Evolutionary conservation across 2,888 invertebrate species (phyloP).

Genomic region (Cosmorhoe ocellata): DNA sequence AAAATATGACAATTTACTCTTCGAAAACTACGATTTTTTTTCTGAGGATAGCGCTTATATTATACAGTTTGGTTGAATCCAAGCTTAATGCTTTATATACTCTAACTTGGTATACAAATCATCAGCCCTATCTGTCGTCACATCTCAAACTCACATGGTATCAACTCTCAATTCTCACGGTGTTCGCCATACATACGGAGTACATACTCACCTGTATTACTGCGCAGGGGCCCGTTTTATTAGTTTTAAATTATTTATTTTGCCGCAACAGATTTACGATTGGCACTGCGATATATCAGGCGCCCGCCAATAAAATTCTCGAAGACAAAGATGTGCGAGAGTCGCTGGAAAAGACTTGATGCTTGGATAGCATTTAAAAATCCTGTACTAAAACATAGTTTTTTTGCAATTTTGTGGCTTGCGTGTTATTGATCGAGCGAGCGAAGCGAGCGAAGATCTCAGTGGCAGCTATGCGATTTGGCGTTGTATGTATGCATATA

Average conservation of each 20-base stretch:
- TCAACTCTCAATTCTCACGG: not conserved
- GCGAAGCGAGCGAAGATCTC: too few relatives aligned
- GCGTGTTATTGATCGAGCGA: too few relatives aligned
- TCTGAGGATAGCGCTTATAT: too few relatives aligned
- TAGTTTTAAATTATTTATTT: constrained; percentile 82
- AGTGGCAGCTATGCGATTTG: too few relatives aligned
- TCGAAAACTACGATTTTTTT: too few relatives aligned
- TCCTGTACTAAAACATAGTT: too few relatives aligned
- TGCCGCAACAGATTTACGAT: constrained; percentile 78
- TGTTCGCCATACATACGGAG: not conserved
- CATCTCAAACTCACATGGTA: not conserved
- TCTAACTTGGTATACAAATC: not conserved
- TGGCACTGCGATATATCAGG: constrained; percentile 75
- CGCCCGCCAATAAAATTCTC: constrained; percentile 73
- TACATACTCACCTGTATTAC: constrained; percentile 36
- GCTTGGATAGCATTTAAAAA: too few relatives aligned
- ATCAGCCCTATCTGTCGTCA: not conserved
- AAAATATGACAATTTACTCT: too few relatives aligned
- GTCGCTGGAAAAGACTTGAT: constrained; percentile 21
- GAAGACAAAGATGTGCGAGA: constrained; percentile 37
- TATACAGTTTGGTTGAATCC: too few relatives aligned
- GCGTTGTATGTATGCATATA: too few relatives aligned
- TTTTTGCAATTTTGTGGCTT: too few relatives aligned
- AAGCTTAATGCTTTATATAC: not conserved
- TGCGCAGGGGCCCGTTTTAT: constrained; percentile 59